phyloP scores from a whole-genome alignment of 2,888 invertebrate species.

The Acleris emargana region DNA sequence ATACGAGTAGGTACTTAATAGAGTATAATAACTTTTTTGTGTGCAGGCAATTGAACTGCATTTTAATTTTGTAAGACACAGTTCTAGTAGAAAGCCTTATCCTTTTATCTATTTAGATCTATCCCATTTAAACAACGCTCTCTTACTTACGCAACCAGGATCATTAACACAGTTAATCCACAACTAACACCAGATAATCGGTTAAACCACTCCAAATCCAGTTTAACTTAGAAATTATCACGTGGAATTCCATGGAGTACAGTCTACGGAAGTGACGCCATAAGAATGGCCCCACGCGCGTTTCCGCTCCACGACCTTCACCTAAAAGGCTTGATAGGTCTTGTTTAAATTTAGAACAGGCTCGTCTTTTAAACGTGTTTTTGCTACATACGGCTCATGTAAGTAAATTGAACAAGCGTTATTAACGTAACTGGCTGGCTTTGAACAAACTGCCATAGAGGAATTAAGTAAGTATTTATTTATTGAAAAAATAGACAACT shows the following conservation, averaged over 20 bases:
- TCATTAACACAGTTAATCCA: conserved; percentile 32
- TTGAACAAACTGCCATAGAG: too few relatives aligned
- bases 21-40: too few relatives aligned
- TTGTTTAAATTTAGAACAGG: conserved; percentile 33
- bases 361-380: conserved; percentile 33
- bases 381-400: conserved; percentile 17
- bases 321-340: conserved; percentile 57
- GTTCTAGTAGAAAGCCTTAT: neutral
- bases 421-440: too few relatives aligned
- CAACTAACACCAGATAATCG: conserved; percentile 45
- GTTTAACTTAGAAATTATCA: conserved; percentile 64
- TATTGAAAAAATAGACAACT: too few relatives aligned
- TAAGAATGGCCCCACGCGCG: conserved; percentile 55
- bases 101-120: conserved; percentile 18
- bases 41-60: too few relatives aligned
- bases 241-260: conserved; percentile 49
- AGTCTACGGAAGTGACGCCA: conserved; percentile 75
- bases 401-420: neutral
- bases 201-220: conserved; percentile 53
- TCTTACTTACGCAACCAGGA: conserved; percentile 16
- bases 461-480: too few relatives aligned
- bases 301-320: conserved; percentile 74
- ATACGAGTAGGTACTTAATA: too few relatives aligned
- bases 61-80: too few relatives aligned
- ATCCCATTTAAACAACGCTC: conserved; percentile 19